Conservation (phyloP, 2,888 invertebrate genomes). For the Eilema depressum region DNA sequence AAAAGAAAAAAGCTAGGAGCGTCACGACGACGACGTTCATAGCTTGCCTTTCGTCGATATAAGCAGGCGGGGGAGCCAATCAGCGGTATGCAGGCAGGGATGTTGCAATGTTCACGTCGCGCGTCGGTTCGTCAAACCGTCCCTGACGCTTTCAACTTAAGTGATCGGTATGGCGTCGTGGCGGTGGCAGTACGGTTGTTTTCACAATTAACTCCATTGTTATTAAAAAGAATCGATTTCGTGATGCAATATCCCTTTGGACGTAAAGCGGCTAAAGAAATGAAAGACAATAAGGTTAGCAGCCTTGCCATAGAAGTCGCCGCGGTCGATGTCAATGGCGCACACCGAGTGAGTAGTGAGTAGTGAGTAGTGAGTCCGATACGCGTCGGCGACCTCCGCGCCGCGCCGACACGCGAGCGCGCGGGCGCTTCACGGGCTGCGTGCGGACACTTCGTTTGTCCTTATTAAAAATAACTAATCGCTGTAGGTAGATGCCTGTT, state of each 20-base stretch:
- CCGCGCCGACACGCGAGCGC: no score
- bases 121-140: not conserved
- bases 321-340: not conserved
- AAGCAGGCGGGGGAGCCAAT: no score
- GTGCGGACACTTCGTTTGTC: no score
- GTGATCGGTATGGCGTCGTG: not conserved
- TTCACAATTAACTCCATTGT: constrained; percentile 17
- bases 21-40: no score
- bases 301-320: constrained; percentile 25
- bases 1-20: no score
- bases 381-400: no score
- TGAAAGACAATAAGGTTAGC: constrained; percentile 34
- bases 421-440: no score
- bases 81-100: not conserved
- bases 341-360: no score
- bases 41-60: no score
- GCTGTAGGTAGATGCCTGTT: not conserved
- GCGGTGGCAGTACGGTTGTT: not conserved
- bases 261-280: constrained; percentile 27
- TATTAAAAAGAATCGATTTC: constrained; percentile 6
- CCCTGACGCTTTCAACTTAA: not conserved
- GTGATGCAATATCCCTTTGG: constrained; percentile 35
- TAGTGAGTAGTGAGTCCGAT: no score
- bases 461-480: not conserved
- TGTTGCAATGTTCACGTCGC: not conserved